A percentile compares a stretch with the other conserved stretches of the same genome.
Conservation (phyloP, 2,797 vertebrate genomes). For the Lepus townsendii region DNA sequence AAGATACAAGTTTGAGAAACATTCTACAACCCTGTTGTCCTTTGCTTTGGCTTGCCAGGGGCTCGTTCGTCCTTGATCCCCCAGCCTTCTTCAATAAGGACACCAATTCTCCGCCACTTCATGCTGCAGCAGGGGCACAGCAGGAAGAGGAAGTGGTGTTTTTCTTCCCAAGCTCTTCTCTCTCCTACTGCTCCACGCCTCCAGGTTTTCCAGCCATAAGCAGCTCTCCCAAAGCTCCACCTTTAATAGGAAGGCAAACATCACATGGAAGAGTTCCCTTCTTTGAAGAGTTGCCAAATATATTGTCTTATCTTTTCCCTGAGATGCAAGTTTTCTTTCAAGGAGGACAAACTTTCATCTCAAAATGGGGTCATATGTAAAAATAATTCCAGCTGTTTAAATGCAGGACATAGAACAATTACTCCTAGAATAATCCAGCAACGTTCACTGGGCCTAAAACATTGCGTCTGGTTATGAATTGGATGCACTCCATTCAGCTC, state of each 20-base stretch:
- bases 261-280: not conserved
- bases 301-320: slow-evolving; percentile 49
- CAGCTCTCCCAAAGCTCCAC: slow-evolving; percentile 1
- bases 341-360: slow-evolving; percentile 63
- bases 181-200: not conserved
- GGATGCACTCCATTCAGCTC: slow-evolving; percentile 34
- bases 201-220: slow-evolving; percentile 4
- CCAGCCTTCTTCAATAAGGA: not conserved
- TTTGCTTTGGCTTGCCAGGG: not conserved
- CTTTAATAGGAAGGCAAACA: slow-evolving; percentile 35
- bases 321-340: slow-evolving; percentile 58
- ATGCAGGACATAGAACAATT: slow-evolving; percentile 48
- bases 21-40: not conserved
- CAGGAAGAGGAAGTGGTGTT: not conserved
- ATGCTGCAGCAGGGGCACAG: not conserved
- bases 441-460: not conserved
- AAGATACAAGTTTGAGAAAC: not conserved
- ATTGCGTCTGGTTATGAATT: slow-evolving; percentile 48
- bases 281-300: slow-evolving; percentile 57
- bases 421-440: not conserved
- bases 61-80: not conserved
- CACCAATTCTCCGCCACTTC: no score
- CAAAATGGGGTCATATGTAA: slow-evolving; percentile 33
- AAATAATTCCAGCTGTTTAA: slow-evolving; percentile 62
- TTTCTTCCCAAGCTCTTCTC: not conserved